A percentile compares a stretch with the other conserved stretches of the same genome.
phyloP scores from a whole-genome alignment of 2,888 invertebrate genomes.

The Drosophila anomelani region DNA sequence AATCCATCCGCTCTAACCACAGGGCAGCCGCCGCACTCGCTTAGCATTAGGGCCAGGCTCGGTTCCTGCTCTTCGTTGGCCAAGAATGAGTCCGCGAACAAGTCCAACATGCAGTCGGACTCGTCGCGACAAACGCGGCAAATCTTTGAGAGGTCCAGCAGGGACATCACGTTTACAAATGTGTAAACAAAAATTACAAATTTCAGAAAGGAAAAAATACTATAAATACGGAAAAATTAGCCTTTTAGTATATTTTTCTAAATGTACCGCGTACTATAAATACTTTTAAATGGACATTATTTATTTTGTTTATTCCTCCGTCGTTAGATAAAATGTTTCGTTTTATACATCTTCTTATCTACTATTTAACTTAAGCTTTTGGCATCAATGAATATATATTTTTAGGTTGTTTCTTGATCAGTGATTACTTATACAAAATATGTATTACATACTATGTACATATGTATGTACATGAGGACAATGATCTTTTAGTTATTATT shows the following conservation, averaged over 20 bases:
- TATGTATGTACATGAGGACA: too few relatives aligned
- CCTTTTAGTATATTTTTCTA: not conserved
- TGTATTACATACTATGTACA: too few relatives aligned
- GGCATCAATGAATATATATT: not conserved
- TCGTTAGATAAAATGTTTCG: too few relatives aligned
- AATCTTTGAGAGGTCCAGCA: slow-evolving; percentile 12
- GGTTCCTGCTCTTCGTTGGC: not conserved
- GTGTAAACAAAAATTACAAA: not conserved
- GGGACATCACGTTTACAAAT: not conserved
- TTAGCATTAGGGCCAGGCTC: slow-evolving; percentile 18
- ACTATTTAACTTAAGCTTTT: not conserved
- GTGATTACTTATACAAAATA: too few relatives aligned
- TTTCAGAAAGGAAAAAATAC: not conserved
- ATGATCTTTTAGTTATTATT: too few relatives aligned
- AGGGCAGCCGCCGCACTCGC: slow-evolving; percentile 9
- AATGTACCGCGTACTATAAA: too few relatives aligned
- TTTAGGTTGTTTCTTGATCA: not conserved
- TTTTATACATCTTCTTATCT: not conserved
- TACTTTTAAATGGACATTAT: not conserved
- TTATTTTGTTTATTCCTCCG: too few relatives aligned
- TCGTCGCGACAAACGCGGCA: slow-evolving; percentile 29
- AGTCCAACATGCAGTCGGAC: slow-evolving; percentile 13
- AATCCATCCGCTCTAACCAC: not conserved
- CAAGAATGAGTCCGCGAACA: not conserved
- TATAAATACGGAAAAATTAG: not conserved